Evolutionary conservation across 2,113 vertebrate genomes (phyloP).

Genomic region (Butorides virescens): DNA sequence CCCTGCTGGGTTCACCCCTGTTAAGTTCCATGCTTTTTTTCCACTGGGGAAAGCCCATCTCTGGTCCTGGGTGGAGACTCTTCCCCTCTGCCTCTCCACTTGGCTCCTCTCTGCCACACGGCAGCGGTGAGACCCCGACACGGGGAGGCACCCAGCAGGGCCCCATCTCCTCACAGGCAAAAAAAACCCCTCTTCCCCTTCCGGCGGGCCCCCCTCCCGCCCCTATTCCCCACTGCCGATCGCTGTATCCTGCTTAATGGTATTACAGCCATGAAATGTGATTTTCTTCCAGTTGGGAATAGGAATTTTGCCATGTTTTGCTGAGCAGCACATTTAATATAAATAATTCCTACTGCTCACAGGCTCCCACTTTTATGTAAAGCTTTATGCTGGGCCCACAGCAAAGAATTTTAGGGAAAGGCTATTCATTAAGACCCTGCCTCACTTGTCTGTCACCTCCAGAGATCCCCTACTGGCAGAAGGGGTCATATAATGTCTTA

Average conservation of each 20-base stretch:
- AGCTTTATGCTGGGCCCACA: conserved; percentile 41
- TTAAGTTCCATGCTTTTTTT: accelerated
- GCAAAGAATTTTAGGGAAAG: conserved; percentile 34
- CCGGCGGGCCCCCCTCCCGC: not conserved
- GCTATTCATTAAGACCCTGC: conserved; percentile 17
- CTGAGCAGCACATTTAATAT: conserved; percentile 45
- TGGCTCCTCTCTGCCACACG: accelerated
- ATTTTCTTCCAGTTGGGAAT: conserved; percentile 55
- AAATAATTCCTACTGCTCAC: conserved; percentile 52
- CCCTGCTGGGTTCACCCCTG: not conserved
- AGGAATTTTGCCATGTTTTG: conserved; percentile 51
- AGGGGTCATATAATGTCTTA: conserved; percentile 33
- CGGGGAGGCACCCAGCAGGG: not conserved
- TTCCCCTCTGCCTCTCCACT: accelerated
- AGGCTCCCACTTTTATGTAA: conserved; percentile 14
- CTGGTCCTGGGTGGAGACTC: not conserved
- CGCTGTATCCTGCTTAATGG: not conserved
- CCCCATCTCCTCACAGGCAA: not conserved
- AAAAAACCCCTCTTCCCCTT: not conserved
- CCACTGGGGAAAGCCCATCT: not conserved
- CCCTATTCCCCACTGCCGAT: not conserved
- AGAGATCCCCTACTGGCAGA: conserved; percentile 35
- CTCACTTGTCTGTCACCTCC: conserved; percentile 33
- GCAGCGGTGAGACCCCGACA: accelerated
- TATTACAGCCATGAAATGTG: conserved; percentile 26